Conservation (phyloP, 2,113 vertebrate species). For the Perccottus glenii region DNA sequence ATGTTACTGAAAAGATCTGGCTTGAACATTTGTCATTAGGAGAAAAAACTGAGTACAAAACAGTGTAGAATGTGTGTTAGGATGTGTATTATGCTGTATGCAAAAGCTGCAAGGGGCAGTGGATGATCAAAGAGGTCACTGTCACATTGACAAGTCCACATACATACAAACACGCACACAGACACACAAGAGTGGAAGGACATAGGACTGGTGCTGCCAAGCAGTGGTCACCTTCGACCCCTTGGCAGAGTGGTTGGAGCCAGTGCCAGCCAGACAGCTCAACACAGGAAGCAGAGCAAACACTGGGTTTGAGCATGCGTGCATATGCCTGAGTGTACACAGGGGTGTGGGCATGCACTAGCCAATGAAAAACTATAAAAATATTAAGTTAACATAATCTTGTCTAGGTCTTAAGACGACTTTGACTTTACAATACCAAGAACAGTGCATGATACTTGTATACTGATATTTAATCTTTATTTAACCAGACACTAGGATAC, state of each 20-base stretch:
- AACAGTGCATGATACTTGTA: neutral
- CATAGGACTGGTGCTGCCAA: constrained; percentile 59
- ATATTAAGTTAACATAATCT: no score
- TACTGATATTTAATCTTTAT: neutral
- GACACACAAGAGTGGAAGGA: constrained; percentile 50
- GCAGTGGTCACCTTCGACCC: constrained; percentile 65
- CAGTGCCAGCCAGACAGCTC: constrained; percentile 70
- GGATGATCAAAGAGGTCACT: constrained; percentile 66
- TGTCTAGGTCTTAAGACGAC: neutral
- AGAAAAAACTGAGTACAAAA: constrained; percentile 13
- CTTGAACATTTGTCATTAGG: constrained; percentile 41
- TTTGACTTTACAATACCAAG: no score
- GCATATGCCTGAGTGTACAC: constrained; percentile 36
- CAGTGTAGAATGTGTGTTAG: constrained; percentile 16
- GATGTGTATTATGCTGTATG: constrained; percentile 48
- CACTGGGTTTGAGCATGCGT: constrained; percentile 44
- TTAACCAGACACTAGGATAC: no score
- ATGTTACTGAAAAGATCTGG: constrained; percentile 45
- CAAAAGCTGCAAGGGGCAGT: constrained; percentile 51
- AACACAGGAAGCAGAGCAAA: constrained; percentile 66
- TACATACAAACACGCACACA: constrained; percentile 41
- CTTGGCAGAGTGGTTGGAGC: constrained; percentile 57
- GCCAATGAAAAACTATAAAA: constrained; percentile 53
- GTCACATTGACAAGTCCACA: constrained; percentile 57
- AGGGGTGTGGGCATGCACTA: constrained; percentile 45